Evolutionary conservation across 2,113 vertebrate species (phyloP).

Genomic region (Girardinichthys multiradiatus): DNA sequence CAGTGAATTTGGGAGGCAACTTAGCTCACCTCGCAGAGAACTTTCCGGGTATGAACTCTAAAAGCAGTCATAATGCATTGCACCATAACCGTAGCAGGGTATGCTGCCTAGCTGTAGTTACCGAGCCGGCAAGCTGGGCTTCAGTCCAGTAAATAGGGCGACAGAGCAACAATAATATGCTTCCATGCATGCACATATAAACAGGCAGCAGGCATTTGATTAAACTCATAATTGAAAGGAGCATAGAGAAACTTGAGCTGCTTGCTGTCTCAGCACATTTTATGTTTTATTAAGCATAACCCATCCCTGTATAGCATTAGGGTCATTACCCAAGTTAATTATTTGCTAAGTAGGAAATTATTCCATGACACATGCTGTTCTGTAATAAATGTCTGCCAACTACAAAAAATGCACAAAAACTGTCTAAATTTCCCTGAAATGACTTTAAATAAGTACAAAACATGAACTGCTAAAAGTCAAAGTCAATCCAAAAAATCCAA

Average conservation of each 20-base stretch:
- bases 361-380: background rate
- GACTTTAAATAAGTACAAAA: background rate
- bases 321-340: conserved; percentile 22
- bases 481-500: background rate
- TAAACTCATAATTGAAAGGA: conserved; percentile 6
- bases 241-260: conserved; percentile 7
- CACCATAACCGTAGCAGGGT: conserved; percentile 36
- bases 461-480: background rate
- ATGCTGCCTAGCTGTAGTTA: conserved; percentile 39
- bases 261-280: background rate
- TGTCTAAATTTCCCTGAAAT: background rate
- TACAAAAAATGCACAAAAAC: background rate
- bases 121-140: conserved; percentile 34
- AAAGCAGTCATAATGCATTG: conserved; percentile 38
- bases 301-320: conserved; percentile 11
- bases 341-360: conserved; percentile 23
- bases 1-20: conserved; percentile 39
- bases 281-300: conserved; percentile 29
- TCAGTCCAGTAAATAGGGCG: conserved; percentile 27
- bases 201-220: conserved; percentile 6
- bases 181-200: conserved; percentile 6
- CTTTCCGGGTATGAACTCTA: conserved; percentile 51
- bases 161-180: conserved; percentile 9
- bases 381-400: conserved; percentile 18
- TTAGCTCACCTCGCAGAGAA: conserved; percentile 41